Base-by-base conservation (phyloP, 2,113 vertebrate species). In the Atrichornis clamosus region DNA sequence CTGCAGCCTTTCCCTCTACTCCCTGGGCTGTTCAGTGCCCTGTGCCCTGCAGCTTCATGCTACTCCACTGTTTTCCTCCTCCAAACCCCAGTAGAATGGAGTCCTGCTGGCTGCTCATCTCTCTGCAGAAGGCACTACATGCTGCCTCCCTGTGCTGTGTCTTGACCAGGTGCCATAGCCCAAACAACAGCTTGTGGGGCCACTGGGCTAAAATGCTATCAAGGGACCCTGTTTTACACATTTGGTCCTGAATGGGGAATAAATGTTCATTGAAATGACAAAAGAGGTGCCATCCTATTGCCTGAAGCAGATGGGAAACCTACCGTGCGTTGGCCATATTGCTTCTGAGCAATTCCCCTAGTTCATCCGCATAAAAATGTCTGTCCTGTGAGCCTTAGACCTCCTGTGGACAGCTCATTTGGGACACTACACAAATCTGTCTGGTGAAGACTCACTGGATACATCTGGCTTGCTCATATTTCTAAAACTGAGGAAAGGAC, bases 11-110 rank as follows among this genome's bases (percentile, higher is more conserved):
- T 77, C 30, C 33, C 59, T 73, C 32, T 2, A 0, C 28, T 84
- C 41, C 12, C 18, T 1, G 1, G 15, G 41, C 15, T 70, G 39
- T 52, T 68, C 3, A 1, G 16, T 64, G 53, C 56, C 28, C 30
- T 47, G 1, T 1, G 1, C 24, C 23, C 52, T 64, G 21, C 17
- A 39, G 32, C 39, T 87, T 72, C 2, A 0, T 28, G 21, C 33
- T 63, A 3, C 33, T 76, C 33, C 62, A 35, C 42, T 60, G 41
- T 60, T 81, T 78, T 50, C 39, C 58, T 87, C 22, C 64, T 69
- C 27, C 53, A 62, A 30, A 19, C 2, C n/a, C 18, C 6, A 0
- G 1, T 0, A 20, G 49, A 46, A 30, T 27, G 41, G 30, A 26
- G 11, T 21, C 4, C 0, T 87, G 50, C 41, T 63, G 47, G 42